Conservation (phyloP, 2,113 vertebrate species). For the Mastomys natalensis region DNA sequence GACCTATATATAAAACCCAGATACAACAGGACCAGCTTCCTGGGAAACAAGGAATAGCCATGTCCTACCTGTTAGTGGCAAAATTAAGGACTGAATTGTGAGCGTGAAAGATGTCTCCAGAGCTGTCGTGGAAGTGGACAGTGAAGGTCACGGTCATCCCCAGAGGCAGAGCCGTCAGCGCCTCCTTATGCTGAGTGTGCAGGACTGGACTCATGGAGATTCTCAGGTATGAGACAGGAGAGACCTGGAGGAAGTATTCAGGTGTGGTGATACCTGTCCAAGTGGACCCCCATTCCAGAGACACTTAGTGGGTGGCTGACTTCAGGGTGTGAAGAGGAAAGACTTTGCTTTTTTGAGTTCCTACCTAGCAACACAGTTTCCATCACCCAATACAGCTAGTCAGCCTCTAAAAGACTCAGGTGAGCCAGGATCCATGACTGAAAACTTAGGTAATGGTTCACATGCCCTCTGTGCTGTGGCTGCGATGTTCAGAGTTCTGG, state of each 20-base stretch:
- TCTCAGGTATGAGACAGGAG: slow-evolving; percentile 94
- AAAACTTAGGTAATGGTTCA: neutral
- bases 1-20: neutral
- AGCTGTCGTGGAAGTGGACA: slow-evolving; percentile 92
- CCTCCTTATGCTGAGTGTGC: slow-evolving; percentile 86
- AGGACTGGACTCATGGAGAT: slow-evolving; percentile 91
- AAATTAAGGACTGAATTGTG: slow-evolving; percentile 92
- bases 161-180: slow-evolving; percentile 90
- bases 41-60: neutral
- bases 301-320: too few relatives aligned
- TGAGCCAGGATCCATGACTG: neutral
- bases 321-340: neutral
- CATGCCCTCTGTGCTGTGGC: neutral
- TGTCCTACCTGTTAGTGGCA: slow-evolving; percentile 92
- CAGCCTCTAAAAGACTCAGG: neutral
- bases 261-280: neutral
- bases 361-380: neutral
- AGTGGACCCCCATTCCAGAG: neutral
- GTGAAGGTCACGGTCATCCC: slow-evolving; percentile 92
- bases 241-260: slow-evolving; percentile 87
- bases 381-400: neutral
- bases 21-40: neutral
- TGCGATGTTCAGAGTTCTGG: too few relatives aligned
- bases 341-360: neutral
- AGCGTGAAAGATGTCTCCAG: slow-evolving; percentile 92